A percentile compares a stretch with the other conserved stretches of the same genome.
These are phyloP conservation scores for Drosophila arizonae DNA, from an alignment of 1,140 invertebrate genomes.

Conservation along the genomic window DNA sequence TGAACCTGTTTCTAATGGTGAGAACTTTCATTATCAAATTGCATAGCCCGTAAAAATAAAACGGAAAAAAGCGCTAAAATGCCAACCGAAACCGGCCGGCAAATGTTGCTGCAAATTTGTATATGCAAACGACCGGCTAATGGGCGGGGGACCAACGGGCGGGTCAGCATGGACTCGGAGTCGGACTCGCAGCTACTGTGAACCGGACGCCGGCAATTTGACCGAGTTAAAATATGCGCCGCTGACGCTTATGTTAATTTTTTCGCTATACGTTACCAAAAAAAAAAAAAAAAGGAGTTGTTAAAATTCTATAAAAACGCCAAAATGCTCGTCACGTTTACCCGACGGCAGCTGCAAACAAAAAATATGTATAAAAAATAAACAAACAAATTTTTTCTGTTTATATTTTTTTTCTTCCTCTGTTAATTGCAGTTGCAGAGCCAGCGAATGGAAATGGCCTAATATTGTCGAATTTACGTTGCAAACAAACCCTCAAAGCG, in stretches of 20 bases:
- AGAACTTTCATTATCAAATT: constrained; percentile 76
- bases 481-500: constrained; percentile 24
- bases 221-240: constrained; percentile 80
- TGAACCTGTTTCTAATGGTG: constrained; percentile 80
- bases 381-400: constrained; percentile 51
- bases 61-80: constrained; percentile 4
- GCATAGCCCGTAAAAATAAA: constrained; percentile 14
- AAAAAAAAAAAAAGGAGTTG: constrained; percentile 52
- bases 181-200: constrained; percentile 39
- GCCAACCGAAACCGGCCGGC: constrained; percentile 71
- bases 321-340: constrained; percentile 74
- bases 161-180: constrained; percentile 10
- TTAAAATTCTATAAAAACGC: constrained; percentile 64
- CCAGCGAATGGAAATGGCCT: constrained; percentile 58
- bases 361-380: constrained; percentile 14
- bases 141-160: neutral
- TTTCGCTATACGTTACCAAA: constrained; percentile 48
- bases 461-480: constrained; percentile 77
- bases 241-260: constrained; percentile 79
- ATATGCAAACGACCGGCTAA: constrained; percentile 66
- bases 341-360: constrained; percentile 50
- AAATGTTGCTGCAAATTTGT: constrained; percentile 77
- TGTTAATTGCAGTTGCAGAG: constrained; percentile 69
- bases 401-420: constrained; percentile 41
- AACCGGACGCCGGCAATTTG: constrained; percentile 78